Evolutionary conservation across 2,113 vertebrate species (phyloP), one percentile per base, ranked within the genome.

Genomic region (Pangasianodon gigas): DNA sequence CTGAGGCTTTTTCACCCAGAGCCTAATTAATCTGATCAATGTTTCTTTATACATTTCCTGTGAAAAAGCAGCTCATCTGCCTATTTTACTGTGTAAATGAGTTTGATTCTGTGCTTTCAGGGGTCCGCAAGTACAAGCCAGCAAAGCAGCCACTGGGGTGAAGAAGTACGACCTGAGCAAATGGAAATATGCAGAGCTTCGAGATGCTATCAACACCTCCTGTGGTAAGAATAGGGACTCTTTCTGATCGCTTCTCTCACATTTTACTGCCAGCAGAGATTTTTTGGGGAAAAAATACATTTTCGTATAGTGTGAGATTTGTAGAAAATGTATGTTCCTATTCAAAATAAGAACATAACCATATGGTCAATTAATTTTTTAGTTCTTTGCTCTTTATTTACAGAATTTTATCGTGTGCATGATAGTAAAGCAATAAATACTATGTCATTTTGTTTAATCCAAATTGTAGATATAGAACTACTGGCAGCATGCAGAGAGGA

Each of bases 121-220:
- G 95, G 97, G 98, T 88, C 96, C 97, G 91, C 95, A 97, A 93
- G 98, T 99, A 77, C 98, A 98, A 96, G 98, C 98, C 32, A 98
- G 96, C n/a, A 99, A 99, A 95, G 97, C 96, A 60, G 97, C 97
- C 84, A 97, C 97, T 32, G 98, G 97, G 48, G 95, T 95, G 91
- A 99, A 98, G 95, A 99, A 99, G 92, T 96, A 98, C 16, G 98
- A 99, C 92, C 97, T 99, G 48, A 98, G 98, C 95, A 99, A 99
- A 92, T 99, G 98, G 98, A 99, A 99, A 92, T 99, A 99, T 0
- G 98, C 98, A 67, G 98, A 99, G 86, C 97, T 99, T 69, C 97
- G 98, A 1, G 98, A 99, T 86, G 98, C 98, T 93, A 99, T 99
- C 96, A 99, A 99, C 91, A 99, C 98, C 41, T 99, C 98, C 71